A percentile compares a stretch with the other conserved stretches of the same genome.
phyloP scores from a whole-genome alignment of 2,113 vertebrate species.

The Chaetodon auriga region DNA sequence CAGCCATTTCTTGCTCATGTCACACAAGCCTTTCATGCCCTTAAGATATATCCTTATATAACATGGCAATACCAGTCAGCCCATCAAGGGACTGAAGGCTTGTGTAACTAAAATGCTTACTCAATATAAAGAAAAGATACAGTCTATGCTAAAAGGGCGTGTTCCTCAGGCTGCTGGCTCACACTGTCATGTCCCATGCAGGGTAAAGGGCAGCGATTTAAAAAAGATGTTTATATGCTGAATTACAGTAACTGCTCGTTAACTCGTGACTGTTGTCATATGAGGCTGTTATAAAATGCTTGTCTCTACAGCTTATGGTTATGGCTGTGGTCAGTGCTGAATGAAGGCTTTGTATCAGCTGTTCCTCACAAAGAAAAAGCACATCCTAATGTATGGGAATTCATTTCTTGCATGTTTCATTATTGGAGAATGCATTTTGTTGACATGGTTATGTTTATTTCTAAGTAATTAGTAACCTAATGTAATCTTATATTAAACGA shows the following conservation, averaged over 20 bases:
- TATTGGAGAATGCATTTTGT: not conserved
- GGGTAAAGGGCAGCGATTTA: slow-evolving; percentile 42
- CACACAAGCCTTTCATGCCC: not conserved
- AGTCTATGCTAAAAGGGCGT: not conserved
- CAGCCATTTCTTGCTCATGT: not conserved
- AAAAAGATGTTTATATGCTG: not conserved
- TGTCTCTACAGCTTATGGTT: slow-evolving; percentile 15
- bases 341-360: slow-evolving; percentile 50
- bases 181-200: slow-evolving; percentile 19
- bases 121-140: not conserved
- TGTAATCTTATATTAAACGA: slow-evolving; percentile 32
- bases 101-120: not conserved
- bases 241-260: slow-evolving; percentile 24
- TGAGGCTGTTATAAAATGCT: slow-evolving; percentile 35
- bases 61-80: not conserved
- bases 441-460: not conserved
- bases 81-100: not conserved
- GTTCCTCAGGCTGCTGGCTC: slow-evolving; percentile 2
- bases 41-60: not conserved
- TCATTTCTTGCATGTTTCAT: not conserved
- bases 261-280: slow-evolving; percentile 66
- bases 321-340: slow-evolving; percentile 6
- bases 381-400: slow-evolving; percentile 1
- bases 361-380: not conserved
- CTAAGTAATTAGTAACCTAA: not conserved